A percentile compares a stretch with the other conserved stretches of the same genome.
These are phyloP conservation scores for Cairina moschata DNA, from an alignment of 2,113 vertebrate species.

Conservation along the genomic window DNA sequence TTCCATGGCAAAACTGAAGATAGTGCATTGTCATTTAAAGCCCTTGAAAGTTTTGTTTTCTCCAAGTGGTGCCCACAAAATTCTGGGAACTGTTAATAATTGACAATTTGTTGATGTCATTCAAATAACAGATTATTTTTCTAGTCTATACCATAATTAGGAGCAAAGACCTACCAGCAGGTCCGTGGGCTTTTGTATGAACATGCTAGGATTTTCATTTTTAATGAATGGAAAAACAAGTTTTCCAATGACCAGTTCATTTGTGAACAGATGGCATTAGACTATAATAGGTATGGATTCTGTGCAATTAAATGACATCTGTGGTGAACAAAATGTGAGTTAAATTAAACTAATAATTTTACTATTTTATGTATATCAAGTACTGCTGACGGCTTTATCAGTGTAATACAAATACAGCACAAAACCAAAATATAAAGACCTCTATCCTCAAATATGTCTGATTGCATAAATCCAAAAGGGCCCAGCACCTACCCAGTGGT, in stretches of 20 bases:
- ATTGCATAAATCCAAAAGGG: not conserved
- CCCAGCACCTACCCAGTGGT: not conserved
- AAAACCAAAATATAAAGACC: not conserved
- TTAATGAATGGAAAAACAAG: not conserved
- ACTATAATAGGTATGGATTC: not conserved
- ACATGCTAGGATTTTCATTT: not conserved
- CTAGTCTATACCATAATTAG: not conserved
- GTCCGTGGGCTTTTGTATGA: not conserved
- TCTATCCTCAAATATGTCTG: not conserved
- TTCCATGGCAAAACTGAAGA: not conserved
- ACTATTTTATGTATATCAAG: not conserved
- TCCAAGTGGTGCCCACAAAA: not conserved
- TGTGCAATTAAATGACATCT: not conserved
- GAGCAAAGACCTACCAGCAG: not conserved
- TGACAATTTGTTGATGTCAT: not conserved
- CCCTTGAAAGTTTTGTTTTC: not conserved
- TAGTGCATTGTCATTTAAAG: not conserved
- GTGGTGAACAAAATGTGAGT: not conserved
- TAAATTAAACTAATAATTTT: not conserved
- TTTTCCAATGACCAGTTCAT: not conserved
- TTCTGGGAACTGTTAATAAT: not conserved
- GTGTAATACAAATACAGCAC: not conserved
- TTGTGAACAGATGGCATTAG: not conserved
- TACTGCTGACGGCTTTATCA: not conserved
- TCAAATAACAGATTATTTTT: not conserved